Evolutionary conservation across 2,888 invertebrate genomes (phyloP).

Genomic region (Parnassius smintheus): DNA sequence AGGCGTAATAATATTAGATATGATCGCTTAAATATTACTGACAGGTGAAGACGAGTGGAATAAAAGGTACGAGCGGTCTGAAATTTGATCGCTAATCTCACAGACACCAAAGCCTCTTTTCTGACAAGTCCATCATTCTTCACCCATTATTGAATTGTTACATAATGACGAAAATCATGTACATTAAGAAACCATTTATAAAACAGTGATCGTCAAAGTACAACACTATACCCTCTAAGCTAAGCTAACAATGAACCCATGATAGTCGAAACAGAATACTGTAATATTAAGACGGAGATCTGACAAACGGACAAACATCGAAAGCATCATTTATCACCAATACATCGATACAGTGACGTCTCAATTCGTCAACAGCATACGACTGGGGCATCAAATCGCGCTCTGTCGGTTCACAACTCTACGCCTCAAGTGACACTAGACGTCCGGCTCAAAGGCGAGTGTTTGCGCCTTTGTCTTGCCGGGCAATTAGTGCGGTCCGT

Average conservation of each 20-base stretch:
- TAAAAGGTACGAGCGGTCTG: too few relatives aligned
- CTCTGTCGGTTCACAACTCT: slow-evolving; percentile 53
- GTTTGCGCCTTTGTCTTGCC: slow-evolving; percentile 80
- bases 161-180: too few relatives aligned
- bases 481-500: slow-evolving; percentile 78
- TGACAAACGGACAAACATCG: slow-evolving; percentile 20
- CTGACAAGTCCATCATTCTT: too few relatives aligned
- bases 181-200: too few relatives aligned
- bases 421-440: slow-evolving; percentile 77
- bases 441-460: slow-evolving; percentile 73
- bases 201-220: too few relatives aligned
- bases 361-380: slow-evolving; percentile 46
- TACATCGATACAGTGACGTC: slow-evolving; percentile 27
- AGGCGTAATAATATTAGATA: background rate
- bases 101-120: too few relatives aligned
- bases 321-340: slow-evolving; percentile 3
- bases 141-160: too few relatives aligned
- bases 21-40: background rate
- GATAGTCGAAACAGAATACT: slow-evolving; percentile 9
- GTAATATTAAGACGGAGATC: slow-evolving; percentile 15
- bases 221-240: slow-evolving; percentile 2
- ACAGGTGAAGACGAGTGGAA: too few relatives aligned
- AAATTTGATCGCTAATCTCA: too few relatives aligned
- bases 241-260: background rate
- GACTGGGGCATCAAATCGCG: slow-evolving; percentile 41